phyloP scores from a whole-genome alignment of 53 echinoderm and acorn worm species.

The Arbacia lixula region DNA sequence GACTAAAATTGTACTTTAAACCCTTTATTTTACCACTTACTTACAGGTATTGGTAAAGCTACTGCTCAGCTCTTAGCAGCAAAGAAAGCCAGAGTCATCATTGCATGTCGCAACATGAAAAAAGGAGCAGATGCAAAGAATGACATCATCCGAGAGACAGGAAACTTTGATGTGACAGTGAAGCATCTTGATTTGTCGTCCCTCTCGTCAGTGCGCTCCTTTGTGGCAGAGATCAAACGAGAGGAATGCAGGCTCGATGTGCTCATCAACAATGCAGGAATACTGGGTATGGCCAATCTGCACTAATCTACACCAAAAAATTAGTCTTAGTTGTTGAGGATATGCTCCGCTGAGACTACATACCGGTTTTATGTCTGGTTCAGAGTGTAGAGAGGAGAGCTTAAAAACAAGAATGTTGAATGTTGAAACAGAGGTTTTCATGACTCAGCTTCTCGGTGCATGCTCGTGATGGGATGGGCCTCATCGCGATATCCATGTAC shows the following conservation, averaged over 20 bases:
- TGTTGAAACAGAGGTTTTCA: no score
- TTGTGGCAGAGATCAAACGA: constrained; percentile 39
- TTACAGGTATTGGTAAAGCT: constrained; percentile 59
- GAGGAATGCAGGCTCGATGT: constrained; percentile 55
- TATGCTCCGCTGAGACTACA: no score
- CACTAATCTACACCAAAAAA: no score
- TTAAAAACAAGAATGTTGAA: no score
- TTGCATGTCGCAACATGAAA: constrained; percentile 41
- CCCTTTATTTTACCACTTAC: neutral
- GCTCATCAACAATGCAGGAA: constrained; percentile 62
- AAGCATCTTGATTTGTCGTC: constrained; percentile 58
- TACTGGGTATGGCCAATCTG: constrained; percentile 48
- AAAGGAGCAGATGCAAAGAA: constrained; percentile 25
- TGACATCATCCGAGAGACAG: constrained; percentile 42
- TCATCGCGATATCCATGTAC: no score
- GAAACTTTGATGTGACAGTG: constrained; percentile 32
- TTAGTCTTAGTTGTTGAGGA: no score
- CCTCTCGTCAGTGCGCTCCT: constrained; percentile 36
- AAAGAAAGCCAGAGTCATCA: constrained; percentile 48
- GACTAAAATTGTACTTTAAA: neutral
- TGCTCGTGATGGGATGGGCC: no score
- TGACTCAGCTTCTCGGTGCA: no score
- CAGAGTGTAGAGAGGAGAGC: no score
- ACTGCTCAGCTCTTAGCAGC: constrained; percentile 40
- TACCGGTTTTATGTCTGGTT: no score